Evolutionary conservation across 2,797 vertebrate species (phyloP), one percentile per base, ranked within the genome.

Genomic region (Xenentodon cancila): DNA sequence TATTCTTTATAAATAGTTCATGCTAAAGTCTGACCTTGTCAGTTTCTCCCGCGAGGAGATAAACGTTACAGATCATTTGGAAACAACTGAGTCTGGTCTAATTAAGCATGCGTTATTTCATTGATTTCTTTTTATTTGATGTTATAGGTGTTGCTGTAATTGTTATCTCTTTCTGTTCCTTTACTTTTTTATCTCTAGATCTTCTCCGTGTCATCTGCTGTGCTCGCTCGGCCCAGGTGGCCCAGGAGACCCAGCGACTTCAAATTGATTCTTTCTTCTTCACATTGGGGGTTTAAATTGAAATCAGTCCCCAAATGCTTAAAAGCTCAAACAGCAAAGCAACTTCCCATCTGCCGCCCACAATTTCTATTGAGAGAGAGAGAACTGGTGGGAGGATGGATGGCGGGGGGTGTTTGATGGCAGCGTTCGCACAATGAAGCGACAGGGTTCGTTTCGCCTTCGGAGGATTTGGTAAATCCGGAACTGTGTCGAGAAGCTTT

Each of bases 401-500:
- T 21, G 52, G 57, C n/a, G 30, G 44, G 64, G 65, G 71, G 11
- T 13, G 68, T 54, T 79, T 69, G 74, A 69, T 43, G 57, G 34
- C 11, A 11, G 34, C 34, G 34, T 79, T 81, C 88, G 83, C 88
- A 89, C 85, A 88, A 89, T 86, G 79, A 84, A 89, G 73, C 77
- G 80, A 80, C 84, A 79, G 79, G 82, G 81, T 81, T 88, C 74
- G 82, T 90, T 84, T 88, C 79, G 80, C 89, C 86, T 85, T 85
- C 57, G 51, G 78, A 86, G 88, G 88, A 89, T 84, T 87, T 89
- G 82, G 74, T 84, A 89, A 91, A 92, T 91, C 88, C 86, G 84
- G 75, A 90, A 88, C 88, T 80, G 87, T 89, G 88, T 89, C 84
- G 79, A 82, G 86, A 80, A 60, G 91, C 89, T 89, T 89, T 84